Conservation (phyloP, 1,140 invertebrate species). For the Meteorus sp. region DNA sequence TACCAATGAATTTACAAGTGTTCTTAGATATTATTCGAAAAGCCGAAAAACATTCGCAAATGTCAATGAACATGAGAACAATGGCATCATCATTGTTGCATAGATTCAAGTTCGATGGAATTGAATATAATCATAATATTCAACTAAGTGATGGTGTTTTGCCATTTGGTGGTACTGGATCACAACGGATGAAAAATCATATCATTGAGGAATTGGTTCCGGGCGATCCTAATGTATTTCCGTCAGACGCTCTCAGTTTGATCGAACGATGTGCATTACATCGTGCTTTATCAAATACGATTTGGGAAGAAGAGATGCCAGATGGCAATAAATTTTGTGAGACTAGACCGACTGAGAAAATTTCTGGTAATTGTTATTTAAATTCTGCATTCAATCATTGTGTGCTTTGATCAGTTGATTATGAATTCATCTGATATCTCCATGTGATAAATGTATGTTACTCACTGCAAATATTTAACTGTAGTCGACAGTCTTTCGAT, state of each 20-base stretch:
- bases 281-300: constrained; percentile 62
- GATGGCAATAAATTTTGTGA: constrained; percentile 59
- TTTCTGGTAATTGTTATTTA: constrained; percentile 37
- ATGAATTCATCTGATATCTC: no score
- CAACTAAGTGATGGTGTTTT: constrained; percentile 57
- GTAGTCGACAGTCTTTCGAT: neutral
- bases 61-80: constrained; percentile 55
- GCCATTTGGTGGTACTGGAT: constrained; percentile 63
- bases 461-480: no score
- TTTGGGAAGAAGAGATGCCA: constrained; percentile 58
- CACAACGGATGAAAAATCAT: constrained; percentile 63
- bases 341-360: constrained; percentile 30
- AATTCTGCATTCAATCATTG: no score
- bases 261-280: constrained; percentile 65
- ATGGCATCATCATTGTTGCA: constrained; percentile 60
- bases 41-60: constrained; percentile 53
- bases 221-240: constrained; percentile 53
- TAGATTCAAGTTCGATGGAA: constrained; percentile 66
- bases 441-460: no score
- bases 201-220: constrained; percentile 65
- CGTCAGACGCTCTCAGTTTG: constrained; percentile 52
- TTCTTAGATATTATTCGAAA: constrained; percentile 61
- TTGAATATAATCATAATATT: constrained; percentile 56
- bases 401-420: no score
- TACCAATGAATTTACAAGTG: constrained; percentile 58